Percentiles rank a stretch among this genome's conserved stretches.
Evolutionary conservation across 2,113 vertebrate species (phyloP).

Genomic region (Solea solea): DNA sequence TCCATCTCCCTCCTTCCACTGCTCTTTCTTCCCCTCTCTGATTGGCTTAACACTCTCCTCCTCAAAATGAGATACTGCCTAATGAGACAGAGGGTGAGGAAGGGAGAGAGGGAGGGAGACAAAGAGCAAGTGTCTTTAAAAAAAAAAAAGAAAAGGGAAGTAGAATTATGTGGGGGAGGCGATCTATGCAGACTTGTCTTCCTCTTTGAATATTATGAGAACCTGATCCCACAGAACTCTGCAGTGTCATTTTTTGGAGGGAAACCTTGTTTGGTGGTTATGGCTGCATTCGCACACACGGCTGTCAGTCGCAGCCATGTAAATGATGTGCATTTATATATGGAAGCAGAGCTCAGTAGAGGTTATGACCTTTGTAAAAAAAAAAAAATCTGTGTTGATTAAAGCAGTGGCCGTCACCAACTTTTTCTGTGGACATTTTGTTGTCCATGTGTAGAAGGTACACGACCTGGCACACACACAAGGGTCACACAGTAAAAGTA

Average conservation of each 20-base stretch:
- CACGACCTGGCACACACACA: too few species aligned
- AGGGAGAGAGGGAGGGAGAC: conserved; percentile 64
- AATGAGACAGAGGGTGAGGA: conserved; percentile 75
- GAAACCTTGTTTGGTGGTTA: conserved; percentile 1
- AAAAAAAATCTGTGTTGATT: neutral
- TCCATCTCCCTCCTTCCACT: conserved; percentile 58
- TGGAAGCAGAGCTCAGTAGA: conserved; percentile 5
- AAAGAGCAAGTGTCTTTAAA: conserved; percentile 73
- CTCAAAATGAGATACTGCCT: conserved; percentile 74
- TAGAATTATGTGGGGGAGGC: conserved; percentile 68
- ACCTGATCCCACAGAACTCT: conserved; percentile 36
- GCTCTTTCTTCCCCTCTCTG: conserved; percentile 68
- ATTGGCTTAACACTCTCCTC: conserved; percentile 76
- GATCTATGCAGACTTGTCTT: conserved; percentile 67
- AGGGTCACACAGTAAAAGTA: neutral
- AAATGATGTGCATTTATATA: neutral
- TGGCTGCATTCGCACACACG: neutral
- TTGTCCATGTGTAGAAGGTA: too few species aligned
- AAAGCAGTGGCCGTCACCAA: neutral
- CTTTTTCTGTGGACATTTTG: neutral
- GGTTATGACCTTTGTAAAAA: conserved; percentile 52
- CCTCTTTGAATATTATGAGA: conserved; percentile 48
- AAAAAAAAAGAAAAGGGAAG: conserved; percentile 67
- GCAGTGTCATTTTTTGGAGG: conserved; percentile 53
- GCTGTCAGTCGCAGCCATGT: neutral